Conservation (phyloP, 1,140 invertebrate species). For the Andricus grossulariae region DNA sequence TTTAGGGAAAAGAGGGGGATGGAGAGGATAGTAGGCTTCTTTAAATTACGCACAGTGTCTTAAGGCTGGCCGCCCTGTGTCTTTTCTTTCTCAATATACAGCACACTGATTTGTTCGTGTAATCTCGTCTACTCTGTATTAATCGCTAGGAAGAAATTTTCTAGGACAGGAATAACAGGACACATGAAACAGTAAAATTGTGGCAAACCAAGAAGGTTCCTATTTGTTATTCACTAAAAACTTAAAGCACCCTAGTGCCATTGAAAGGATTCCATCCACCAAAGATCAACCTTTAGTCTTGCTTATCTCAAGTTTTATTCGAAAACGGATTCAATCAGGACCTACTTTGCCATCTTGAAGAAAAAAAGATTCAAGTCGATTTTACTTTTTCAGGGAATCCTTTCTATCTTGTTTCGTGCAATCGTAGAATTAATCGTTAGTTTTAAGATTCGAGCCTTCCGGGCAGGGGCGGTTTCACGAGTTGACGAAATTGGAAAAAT, state of each 20-base stretch:
- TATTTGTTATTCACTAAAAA: slow-evolving; percentile 5
- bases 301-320: slow-evolving; percentile 26
- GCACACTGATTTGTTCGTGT: slow-evolving; percentile 17
- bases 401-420: slow-evolving; percentile 63
- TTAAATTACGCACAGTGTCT: slow-evolving; percentile 40
- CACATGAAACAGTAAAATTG: slow-evolving; percentile 18
- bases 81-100: slow-evolving; percentile 27
- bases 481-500: not conserved
- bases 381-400: slow-evolving; percentile 16
- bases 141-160: slow-evolving; percentile 11
- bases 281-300: slow-evolving; percentile 31
- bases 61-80: slow-evolving; percentile 34
- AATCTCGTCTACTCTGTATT: slow-evolving; percentile 25
- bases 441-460: slow-evolving; percentile 14
- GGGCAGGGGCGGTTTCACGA: slow-evolving; percentile 12
- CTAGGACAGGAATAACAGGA: slow-evolving; percentile 7
- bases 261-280: slow-evolving; percentile 31
- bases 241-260: slow-evolving; percentile 28
- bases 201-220: not conserved
- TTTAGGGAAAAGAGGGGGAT: slow-evolving; percentile 20
- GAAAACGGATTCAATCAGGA: slow-evolving; percentile 8
- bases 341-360: not conserved
- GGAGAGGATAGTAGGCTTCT: slow-evolving; percentile 21
- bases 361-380: not conserved
- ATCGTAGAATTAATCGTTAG: slow-evolving; percentile 63